These are phyloP conservation scores for Lagopus leucura DNA, from an alignment of 2,113 vertebrate genomes.

Conservation along the genomic window DNA sequence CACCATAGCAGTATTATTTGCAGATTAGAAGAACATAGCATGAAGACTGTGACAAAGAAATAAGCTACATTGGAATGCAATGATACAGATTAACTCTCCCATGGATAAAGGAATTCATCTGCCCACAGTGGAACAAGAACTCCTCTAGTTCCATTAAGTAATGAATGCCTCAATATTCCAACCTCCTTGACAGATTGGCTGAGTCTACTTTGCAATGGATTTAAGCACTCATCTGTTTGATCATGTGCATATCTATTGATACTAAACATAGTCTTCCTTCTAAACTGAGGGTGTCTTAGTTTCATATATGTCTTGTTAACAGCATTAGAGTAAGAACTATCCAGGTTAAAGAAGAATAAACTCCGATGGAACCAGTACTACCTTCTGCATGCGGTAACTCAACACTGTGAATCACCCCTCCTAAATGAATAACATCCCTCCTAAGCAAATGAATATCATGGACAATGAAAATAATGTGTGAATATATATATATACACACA, in stretches of 20 bases:
- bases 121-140: not conserved
- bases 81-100: not conserved
- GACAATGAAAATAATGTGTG: too few species aligned
- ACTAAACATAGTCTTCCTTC: not conserved
- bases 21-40: not conserved
- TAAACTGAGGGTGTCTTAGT: not conserved
- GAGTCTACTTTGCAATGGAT: not conserved
- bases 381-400: too few species aligned
- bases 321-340: too few species aligned
- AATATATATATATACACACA: too few species aligned
- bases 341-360: too few species aligned
- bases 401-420: too few species aligned
- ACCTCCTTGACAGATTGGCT: accelerated
- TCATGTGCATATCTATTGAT: not conserved
- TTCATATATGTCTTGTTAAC: too few species aligned
- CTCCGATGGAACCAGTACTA: too few species aligned
- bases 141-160: not conserved
- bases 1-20: too few species aligned
- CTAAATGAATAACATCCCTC: too few species aligned
- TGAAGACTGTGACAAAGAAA: not conserved
- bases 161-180: too few species aligned
- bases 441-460: too few species aligned
- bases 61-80: not conserved
- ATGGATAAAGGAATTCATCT: not conserved
- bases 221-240: not conserved